Evolutionary conservation across 2,797 vertebrate genomes (phyloP), one percentile per base, ranked within the genome.

Genomic region (Sparidentex hasta): DNA sequence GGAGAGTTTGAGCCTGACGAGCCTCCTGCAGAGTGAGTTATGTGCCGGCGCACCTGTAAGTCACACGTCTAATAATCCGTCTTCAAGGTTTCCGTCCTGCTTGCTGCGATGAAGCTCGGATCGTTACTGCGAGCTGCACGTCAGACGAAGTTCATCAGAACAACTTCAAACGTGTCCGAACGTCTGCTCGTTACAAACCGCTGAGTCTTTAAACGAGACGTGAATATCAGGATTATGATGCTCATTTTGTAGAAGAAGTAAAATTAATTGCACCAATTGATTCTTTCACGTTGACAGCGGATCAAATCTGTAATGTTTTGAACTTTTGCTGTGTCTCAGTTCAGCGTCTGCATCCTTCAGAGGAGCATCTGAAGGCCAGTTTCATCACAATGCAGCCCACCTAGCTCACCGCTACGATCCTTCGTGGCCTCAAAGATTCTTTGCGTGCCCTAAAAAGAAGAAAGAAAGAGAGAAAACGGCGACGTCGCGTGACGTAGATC

Each of bases 1-100:
- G 43, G 29, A 74, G 16, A 9, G 38, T 46, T 7, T 23, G 25
- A 66, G 38, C 18, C 62, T 47, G 71, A 51, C 62, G 57, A 65
- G 47, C 43, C 59, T 64, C 52, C 48, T 29, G n/a, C 41, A 65
- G 54, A 56, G 69, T 50, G 47, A 71, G 46, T 71, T 67, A 46
- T 59, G 11, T 14, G 7, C 25, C 48, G 43, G 1, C 25, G 38
- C 43, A 50, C 27, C 73, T 61, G 54, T 29, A 62, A 74, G 52
- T 71, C 68, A 59, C 64, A 25, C 54, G 38, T 64, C 18, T 68
- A 55, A 71, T 74, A 55, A 71, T 74, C 66, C 66, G 21, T 18
- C n/a, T 63, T 63, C 71, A 54, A 64, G 56, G 66, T 64, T 63
- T 71, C 20, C 21, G 16, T 17, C 55, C 63, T 79, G 62, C 27